Evolutionary conservation across 2,113 vertebrate species (phyloP).

Genomic region (Hemiprocne comata): DNA sequence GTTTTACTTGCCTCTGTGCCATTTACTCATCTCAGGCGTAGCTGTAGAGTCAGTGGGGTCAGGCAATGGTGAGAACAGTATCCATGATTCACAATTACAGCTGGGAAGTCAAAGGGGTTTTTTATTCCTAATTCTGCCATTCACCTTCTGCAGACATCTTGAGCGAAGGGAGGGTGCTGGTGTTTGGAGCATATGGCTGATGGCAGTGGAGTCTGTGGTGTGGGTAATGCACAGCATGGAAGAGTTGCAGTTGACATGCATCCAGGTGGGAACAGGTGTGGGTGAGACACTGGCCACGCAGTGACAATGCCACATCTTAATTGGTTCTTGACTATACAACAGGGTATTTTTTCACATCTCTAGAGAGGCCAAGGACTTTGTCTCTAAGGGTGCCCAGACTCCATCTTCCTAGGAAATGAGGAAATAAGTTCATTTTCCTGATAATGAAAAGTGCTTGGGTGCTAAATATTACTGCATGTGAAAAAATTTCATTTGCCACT

Average conservation of each 20-base stretch:
- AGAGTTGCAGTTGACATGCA: background rate
- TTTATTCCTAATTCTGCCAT: background rate
- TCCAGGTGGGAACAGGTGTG: background rate
- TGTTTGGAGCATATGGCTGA: background rate
- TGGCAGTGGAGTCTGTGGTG: background rate
- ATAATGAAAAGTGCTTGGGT: background rate
- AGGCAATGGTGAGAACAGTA: background rate
- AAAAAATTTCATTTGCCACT: background rate
- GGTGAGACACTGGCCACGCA: background rate
- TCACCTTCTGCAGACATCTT: background rate
- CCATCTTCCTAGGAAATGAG: background rate
- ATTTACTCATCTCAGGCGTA: constrained; percentile 7
- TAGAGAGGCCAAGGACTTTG: background rate
- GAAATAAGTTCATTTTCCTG: background rate
- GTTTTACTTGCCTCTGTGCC: background rate
- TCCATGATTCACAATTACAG: background rate
- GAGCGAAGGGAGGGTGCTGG: rapidly evolving
- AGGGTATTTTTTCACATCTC: background rate
- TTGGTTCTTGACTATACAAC: background rate
- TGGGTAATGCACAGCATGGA: background rate
- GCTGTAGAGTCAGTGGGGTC: background rate
- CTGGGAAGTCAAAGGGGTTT: background rate
- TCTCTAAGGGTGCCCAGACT: background rate
- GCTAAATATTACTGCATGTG: background rate
- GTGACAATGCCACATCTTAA: background rate